phyloP scores from a whole-genome alignment of 1,140 invertebrate species.

The Aphelenchoides besseyi region DNA sequence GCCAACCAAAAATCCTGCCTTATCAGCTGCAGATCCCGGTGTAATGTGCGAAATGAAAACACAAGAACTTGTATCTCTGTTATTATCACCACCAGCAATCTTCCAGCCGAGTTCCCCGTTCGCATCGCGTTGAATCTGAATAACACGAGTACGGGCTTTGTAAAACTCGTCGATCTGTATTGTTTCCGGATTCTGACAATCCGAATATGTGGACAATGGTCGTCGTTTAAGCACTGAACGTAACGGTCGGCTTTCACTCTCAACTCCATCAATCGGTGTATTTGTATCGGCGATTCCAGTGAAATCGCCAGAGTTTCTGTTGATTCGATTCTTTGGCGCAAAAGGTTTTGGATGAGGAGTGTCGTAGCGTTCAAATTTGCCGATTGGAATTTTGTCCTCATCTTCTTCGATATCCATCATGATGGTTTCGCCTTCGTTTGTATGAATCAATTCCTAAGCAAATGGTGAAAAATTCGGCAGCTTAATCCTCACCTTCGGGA shows the following conservation, averaged over 20 bases:
- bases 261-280: background rate
- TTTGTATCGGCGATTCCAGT: background rate
- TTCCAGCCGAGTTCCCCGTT: constrained; percentile 67
- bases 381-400: constrained; percentile 50
- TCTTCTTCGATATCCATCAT: constrained; percentile 28
- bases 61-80: constrained; percentile 44
- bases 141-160: constrained; percentile 5
- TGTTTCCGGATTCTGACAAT: constrained; percentile 63
- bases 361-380: constrained; percentile 85
- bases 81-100: constrained; percentile 52
- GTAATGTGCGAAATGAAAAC: constrained; percentile 75
- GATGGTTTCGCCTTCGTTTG: constrained; percentile 10
- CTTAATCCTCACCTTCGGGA: constrained; percentile 32
- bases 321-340: constrained; percentile 71
- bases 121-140: constrained; percentile 28
- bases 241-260: constrained; percentile 33
- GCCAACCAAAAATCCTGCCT: constrained; percentile 73
- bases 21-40: constrained; percentile 79
- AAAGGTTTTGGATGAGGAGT: constrained; percentile 88
- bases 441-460: background rate
- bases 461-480: constrained; percentile 1
- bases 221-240: constrained; percentile 42
- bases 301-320: constrained; percentile 35
- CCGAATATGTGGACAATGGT: constrained; percentile 31
- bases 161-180: constrained; percentile 19